Evolutionary conservation across 2,888 invertebrate species (phyloP), one percentile per base, ranked within the genome.

Genomic region (Prenolepis imparis): DNA sequence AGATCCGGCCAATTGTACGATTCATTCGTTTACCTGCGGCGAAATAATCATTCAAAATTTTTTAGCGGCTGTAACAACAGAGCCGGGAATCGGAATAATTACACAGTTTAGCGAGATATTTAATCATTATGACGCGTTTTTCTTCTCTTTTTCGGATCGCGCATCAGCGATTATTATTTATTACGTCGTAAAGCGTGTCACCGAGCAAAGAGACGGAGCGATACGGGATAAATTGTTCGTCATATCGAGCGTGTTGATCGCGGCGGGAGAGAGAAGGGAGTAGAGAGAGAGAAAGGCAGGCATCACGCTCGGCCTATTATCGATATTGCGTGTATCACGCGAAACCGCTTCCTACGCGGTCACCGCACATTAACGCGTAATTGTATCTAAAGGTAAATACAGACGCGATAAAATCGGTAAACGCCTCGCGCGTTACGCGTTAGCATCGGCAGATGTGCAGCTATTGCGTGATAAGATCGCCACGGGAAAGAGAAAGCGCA

Each of bases 331-430:
- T 73, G 66, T 59, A 78, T 83, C 80, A 81, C 81, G 73, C 67
- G 61, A 81, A 86, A 77, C 64, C 82, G 82, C 83, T 86, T 83
- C 83, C 81, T 72, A 68, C 82, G 67, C 55, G 61, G 82, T 44
- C 82, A 84, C 67, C 66, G 57, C 52, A 44, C 64, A 80, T 80
- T 80, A 80, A 70, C 78, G 78, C 75, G 44, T 83, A 88, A 84
- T 84, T 74, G 82, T 82, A 86, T 84, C 84, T 67, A 73, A 81
- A 73, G 55, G 83, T 72, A 83, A 84, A 85, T 82, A 75, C 77
- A 70, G 81, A 84, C 77, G 67, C 78, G 83, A 81, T 85, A 85
- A 83, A 81, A 85, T 85, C 75, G 48, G 66, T 70, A 75, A 80
- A 80, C 80, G 83, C 73, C 75, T 78, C 67, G 77, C 83, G 83